These are phyloP conservation scores for Drosophila quasianomalipes DNA, from an alignment of 2,888 invertebrate species.

Conservation along the genomic window DNA sequence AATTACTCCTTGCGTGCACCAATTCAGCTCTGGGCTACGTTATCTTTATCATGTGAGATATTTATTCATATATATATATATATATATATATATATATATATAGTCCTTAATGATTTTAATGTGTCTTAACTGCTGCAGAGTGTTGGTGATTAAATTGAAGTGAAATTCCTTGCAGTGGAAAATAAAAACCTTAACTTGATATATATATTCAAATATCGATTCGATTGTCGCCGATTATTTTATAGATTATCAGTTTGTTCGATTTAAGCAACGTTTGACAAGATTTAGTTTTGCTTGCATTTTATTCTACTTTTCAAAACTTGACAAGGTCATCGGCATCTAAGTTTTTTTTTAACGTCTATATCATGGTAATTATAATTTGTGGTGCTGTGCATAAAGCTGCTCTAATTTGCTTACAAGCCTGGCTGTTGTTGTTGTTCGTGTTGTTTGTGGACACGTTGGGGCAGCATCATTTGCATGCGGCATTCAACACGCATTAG, in stretches of 20 bases:
- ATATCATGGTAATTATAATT: conserved; percentile 65
- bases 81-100: background rate
- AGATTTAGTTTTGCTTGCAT: background rate
- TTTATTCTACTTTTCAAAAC: background rate
- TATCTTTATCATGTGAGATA: background rate
- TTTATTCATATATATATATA: background rate
- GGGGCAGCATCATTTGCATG: conserved; percentile 49
- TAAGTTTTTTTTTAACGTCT: conserved; percentile 59
- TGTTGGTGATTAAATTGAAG: background rate
- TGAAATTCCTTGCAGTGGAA: background rate
- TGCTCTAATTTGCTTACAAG: conserved; percentile 81
- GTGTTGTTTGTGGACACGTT: conserved; percentile 40
- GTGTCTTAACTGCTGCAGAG: background rate
- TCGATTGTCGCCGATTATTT: background rate
- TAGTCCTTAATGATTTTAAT: background rate
- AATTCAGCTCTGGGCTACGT: conserved; percentile 6
- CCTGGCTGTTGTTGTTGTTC: conserved; percentile 30
- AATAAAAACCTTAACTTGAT: background rate
- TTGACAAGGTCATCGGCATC: conserved; percentile 37
- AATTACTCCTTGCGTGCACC: conserved; percentile 48
- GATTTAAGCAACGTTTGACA: background rate
- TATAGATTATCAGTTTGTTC: background rate
- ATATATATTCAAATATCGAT: background rate
- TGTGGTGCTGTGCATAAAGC: conserved; percentile 39
- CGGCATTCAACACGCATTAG: conserved; percentile 74